These are phyloP conservation scores for Isurus oxyrinchus DNA, from an alignment of 2,113 vertebrate species.

Conservation along the genomic window DNA sequence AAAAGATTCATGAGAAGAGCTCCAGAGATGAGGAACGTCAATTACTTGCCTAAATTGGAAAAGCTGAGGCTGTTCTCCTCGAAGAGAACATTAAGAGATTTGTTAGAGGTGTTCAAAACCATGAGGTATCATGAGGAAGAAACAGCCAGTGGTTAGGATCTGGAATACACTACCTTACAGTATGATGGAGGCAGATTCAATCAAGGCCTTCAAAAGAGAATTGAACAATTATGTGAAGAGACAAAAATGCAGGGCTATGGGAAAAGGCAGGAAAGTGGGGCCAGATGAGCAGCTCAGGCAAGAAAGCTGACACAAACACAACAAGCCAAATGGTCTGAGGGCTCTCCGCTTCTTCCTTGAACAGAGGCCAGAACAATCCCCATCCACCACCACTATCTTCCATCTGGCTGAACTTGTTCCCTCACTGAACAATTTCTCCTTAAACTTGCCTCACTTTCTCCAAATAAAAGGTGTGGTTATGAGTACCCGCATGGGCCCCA, in stretches of 20 bases:
- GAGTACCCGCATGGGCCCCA: too few relatives aligned
- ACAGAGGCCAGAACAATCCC: too few relatives aligned
- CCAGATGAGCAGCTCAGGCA: too few relatives aligned
- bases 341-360: too few relatives aligned
- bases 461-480: too few relatives aligned
- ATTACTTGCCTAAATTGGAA: neutral
- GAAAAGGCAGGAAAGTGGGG: neutral
- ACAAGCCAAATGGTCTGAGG: neutral
- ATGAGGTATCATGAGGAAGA: neutral
- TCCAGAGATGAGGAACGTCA: neutral
- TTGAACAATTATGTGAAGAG: neutral
- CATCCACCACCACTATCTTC: too few relatives aligned
- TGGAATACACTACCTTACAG: neutral
- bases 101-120: neutral
- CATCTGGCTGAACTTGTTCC: too few relatives aligned
- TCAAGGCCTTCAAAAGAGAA: neutral
- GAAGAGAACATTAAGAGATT: neutral
- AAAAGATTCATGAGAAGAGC: neutral
- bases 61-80: neutral
- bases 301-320: neutral
- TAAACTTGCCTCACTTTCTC: too few relatives aligned
- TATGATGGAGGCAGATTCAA: neutral
- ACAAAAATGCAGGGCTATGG: neutral
- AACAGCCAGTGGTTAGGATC: neutral
- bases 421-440: too few relatives aligned